phyloP scores from a whole-genome alignment of 2,113 vertebrate genomes.

The Petromus typicus region DNA sequence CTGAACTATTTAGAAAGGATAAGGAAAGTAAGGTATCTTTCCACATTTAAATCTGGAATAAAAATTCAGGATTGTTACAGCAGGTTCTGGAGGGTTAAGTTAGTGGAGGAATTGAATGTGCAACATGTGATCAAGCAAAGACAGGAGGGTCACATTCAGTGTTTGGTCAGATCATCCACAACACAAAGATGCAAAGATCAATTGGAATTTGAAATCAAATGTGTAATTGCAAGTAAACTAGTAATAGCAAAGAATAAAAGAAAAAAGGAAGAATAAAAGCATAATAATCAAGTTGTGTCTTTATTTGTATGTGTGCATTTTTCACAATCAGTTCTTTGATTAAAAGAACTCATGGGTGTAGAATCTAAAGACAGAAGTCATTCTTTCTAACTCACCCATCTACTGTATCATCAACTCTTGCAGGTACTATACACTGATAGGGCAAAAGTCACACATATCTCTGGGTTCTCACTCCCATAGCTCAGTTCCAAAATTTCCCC shows the following conservation, averaged over 20 bases:
- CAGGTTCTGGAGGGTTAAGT: background rate
- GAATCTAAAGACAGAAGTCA: background rate
- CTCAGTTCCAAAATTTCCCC: background rate
- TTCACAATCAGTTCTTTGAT: background rate
- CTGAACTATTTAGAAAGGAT: background rate
- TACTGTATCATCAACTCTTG: background rate
- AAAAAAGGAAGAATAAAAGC: background rate
- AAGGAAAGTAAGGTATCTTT: background rate
- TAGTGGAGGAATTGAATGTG: background rate
- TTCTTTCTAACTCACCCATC: background rate
- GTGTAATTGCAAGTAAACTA: background rate
- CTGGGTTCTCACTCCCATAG: background rate
- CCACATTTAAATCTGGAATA: background rate
- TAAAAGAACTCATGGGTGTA: background rate
- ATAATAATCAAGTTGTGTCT: background rate
- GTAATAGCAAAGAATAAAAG: background rate
- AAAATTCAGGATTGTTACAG: background rate
- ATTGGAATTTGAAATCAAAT: background rate
- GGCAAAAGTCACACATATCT: background rate
- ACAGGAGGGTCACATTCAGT: background rate
- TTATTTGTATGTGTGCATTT: too few relatives aligned
- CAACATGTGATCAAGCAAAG: background rate
- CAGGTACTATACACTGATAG: background rate
- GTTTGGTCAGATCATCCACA: background rate
- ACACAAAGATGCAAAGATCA: background rate